Evolutionary conservation across 2,888 invertebrate species (phyloP).

Genomic region (Exephanes ischioxanthus): DNA sequence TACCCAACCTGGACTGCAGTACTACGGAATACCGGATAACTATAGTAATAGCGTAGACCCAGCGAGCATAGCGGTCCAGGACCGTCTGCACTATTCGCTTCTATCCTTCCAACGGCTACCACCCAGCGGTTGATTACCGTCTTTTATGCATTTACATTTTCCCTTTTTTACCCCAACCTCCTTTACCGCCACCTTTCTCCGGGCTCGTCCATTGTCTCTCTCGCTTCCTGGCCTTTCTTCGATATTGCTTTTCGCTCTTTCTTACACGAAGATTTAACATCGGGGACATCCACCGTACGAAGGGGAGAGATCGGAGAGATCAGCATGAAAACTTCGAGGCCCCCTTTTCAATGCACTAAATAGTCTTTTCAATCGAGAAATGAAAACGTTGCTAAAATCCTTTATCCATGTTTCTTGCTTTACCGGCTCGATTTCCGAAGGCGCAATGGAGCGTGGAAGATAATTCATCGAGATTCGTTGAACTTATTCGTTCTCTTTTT

Average conservation of each 20-base stretch:
- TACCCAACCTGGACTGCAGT: constrained; percentile 71
- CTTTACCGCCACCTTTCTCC: constrained; percentile 60
- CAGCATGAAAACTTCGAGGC: constrained; percentile 40
- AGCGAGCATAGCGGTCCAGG: constrained; percentile 28
- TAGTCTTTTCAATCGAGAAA: constrained; percentile 46
- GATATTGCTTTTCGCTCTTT: constrained; percentile 30
- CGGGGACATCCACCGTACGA: constrained; percentile 37
- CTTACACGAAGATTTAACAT: constrained; percentile 56
- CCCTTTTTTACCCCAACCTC: constrained; percentile 57
- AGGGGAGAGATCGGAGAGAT: constrained; percentile 17
- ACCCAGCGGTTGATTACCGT: constrained; percentile 65
- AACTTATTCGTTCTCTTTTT: constrained; percentile 18
- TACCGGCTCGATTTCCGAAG: constrained; percentile 21
- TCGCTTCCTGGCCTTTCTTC: constrained; percentile 59
- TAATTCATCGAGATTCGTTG: constrained; percentile 22
- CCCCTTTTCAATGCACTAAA: constrained; percentile 35
- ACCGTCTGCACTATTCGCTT: constrained; percentile 65
- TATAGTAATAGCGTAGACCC: constrained; percentile 43
- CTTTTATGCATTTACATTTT: constrained; percentile 68
- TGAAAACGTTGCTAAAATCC: constrained; percentile 42
- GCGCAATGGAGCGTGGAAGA: not conserved
- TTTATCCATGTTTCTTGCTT: constrained; percentile 1
- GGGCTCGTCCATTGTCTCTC: constrained; percentile 61
- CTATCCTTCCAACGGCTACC: constrained; percentile 62
- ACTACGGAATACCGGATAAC: constrained; percentile 49